These are phyloP conservation scores for Malthinus flaveolus DNA, from an alignment of 2,888 invertebrate genomes.

Conservation along the genomic window DNA sequence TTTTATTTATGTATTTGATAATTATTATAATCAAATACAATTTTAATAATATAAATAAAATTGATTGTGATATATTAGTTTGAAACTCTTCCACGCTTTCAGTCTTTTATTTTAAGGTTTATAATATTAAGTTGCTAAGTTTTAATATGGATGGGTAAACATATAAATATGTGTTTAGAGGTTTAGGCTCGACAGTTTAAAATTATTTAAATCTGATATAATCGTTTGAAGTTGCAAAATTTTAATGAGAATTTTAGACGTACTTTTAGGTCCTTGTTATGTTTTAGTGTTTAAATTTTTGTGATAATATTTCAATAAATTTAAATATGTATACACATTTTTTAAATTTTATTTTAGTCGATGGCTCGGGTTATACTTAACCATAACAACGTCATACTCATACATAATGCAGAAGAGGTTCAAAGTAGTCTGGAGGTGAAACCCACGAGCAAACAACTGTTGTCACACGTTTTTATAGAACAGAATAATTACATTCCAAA, in stretches of 20 bases:
- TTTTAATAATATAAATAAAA: slow-evolving; percentile 1
- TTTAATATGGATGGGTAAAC: background rate
- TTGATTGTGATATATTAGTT: slow-evolving; percentile 5
- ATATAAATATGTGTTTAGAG: background rate
- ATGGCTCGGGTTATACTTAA: no score
- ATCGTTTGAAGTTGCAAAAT: no score
- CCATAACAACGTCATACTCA: no score
- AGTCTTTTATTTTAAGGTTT: background rate
- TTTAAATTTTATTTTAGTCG: no score
- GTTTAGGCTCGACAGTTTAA: background rate
- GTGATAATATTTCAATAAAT: slow-evolving; percentile 21
- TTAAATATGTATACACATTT: slow-evolving; percentile 1
- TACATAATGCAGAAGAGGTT: no score
- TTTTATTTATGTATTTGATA: background rate
- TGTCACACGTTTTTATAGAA: no score
- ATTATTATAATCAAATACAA: background rate
- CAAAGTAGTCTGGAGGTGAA: no score
- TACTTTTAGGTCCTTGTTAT: slow-evolving; percentile 4
- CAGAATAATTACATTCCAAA: no score
- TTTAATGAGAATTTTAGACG: background rate
- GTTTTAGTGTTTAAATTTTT: slow-evolving; percentile 13
- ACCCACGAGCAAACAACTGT: no score
- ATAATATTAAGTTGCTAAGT: background rate
- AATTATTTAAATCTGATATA: no score
- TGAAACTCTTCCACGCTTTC: slow-evolving; percentile 2